Evolutionary conservation across 2,888 invertebrate genomes (phyloP).

Genomic region (Leptothorax acervorum): DNA sequence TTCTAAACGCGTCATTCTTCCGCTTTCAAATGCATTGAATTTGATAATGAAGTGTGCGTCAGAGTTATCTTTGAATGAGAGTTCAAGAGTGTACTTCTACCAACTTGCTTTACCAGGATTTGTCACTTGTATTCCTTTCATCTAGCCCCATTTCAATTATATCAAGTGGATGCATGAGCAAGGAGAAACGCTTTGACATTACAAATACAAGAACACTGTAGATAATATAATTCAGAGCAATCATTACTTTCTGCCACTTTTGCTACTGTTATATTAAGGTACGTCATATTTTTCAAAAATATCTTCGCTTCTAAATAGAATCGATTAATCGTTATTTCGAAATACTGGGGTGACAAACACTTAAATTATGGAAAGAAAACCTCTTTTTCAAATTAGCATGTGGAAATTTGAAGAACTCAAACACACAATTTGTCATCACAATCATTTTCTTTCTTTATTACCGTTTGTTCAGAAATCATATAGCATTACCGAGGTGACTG

Average conservation of each 20-base stretch:
- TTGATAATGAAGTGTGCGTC: slow-evolving; percentile 10
- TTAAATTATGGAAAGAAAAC: neutral
- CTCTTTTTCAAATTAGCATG: neutral
- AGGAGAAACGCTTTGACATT: slow-evolving; percentile 10
- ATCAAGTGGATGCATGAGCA: slow-evolving; percentile 22
- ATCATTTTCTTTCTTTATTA: neutral
- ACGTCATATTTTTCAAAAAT: neutral
- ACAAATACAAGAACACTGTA: slow-evolving; percentile 5
- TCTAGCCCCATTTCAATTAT: slow-evolving; percentile 21
- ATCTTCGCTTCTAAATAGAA: neutral
- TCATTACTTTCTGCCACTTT: slow-evolving; percentile 3
- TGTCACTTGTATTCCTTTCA: slow-evolving; percentile 33
- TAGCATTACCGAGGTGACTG: neutral
- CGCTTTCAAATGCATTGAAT: slow-evolving; percentile 13
- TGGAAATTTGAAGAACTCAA: neutral
- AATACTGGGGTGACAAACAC: neutral
- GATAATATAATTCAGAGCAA: slow-evolving; percentile 11
- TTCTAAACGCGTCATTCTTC: neutral
- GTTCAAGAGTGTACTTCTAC: neutral
- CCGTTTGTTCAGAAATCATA: neutral
- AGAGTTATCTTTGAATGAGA: neutral
- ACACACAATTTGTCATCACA: neutral
- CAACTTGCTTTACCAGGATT: slow-evolving; percentile 8
- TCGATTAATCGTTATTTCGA: neutral
- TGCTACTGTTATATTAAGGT: neutral